phyloP scores from a whole-genome alignment of 1,140 invertebrate genomes.

The Brachionus rubens region DNA sequence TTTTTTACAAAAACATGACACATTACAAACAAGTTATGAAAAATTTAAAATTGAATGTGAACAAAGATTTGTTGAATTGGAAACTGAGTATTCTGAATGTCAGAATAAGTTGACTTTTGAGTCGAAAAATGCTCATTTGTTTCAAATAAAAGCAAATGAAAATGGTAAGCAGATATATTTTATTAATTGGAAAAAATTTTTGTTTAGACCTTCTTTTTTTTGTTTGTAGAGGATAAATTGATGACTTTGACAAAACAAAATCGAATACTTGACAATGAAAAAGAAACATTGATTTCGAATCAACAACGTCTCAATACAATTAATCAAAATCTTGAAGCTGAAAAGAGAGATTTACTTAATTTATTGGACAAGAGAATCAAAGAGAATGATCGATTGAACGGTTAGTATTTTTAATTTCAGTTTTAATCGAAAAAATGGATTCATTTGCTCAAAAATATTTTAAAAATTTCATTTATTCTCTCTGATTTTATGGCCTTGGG shows the following conservation, averaged over 20 bases:
- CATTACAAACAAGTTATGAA: slow-evolving; percentile 16
- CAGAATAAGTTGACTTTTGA: slow-evolving; percentile 23
- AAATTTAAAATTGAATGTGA: slow-evolving; percentile 46
- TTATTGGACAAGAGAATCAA: slow-evolving; percentile 53
- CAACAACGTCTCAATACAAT: slow-evolving; percentile 50
- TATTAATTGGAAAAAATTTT: neutral
- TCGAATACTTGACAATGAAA: slow-evolving; percentile 34
- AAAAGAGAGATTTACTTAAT: slow-evolving; percentile 54
- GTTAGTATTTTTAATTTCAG: slow-evolving; percentile 48
- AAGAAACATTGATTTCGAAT: slow-evolving; percentile 44
- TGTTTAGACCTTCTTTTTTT: neutral
- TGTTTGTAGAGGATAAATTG: slow-evolving; percentile 29
- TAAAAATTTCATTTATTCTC: too few species aligned
- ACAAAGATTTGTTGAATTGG: slow-evolving; percentile 36
- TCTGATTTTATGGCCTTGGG: too few species aligned
- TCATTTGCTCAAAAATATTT: too few species aligned
- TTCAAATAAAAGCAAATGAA: neutral
- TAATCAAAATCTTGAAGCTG: slow-evolving; percentile 53
- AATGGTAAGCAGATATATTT: neutral
- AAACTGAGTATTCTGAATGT: slow-evolving; percentile 25
- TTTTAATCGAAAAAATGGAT: slow-evolving; percentile 42
- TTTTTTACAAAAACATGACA: slow-evolving; percentile 37
- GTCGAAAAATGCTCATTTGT: slow-evolving; percentile 43
- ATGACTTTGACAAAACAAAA: slow-evolving; percentile 15
- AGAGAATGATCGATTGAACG: slow-evolving; percentile 56